Evolutionary conservation across 1,140 invertebrate species (phyloP), one percentile per base, ranked within the genome.

Genomic region (Chironomus striatipennis): DNA sequence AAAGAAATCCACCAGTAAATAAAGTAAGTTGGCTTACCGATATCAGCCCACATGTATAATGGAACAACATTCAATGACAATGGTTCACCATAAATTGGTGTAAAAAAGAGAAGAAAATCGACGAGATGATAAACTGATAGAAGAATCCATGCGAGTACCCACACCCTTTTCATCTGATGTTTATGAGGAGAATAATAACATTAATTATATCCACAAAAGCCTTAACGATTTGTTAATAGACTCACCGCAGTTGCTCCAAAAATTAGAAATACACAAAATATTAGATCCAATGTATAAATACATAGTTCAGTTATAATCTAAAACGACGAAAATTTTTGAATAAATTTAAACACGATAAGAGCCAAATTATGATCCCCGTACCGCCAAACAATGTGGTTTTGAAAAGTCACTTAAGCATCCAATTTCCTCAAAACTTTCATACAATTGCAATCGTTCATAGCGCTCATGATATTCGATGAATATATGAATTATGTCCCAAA

Each of bases 91-190:
- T 70, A 70, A 70, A 70, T 1, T 70, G 65, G 65, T 21, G 65
- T 70, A 21, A 70, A 70, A 7, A 18, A 70, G 18, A 70, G 65
- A 7, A 70, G 10, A 70, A 70, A 70, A 18, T 70, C 65, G 18
- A 70, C 18, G 17, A 70, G 65, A 70, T 70, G 65, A 21, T 70
- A 70, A 18, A 17, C 9, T 20, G 65, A 70, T 20, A 70, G 18
- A 18, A 70, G 0, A 20, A 70, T 70, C 65, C 65, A 70, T 0
- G 18, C n/a, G 0, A 70, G 18, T 18, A 70, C 20, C 17, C 17
- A 70, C n/a, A 21, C 18, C 65, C 18, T 70, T 9, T 70, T 70
- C 65, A 70, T 70, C 65, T 70, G 18, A 70, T 57, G n/a, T 10
- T n/a, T 57, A 57, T n/a, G 5, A 57, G 47, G 9, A 57, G n/a